These are phyloP conservation scores for Dyspetes luteomarginatus DNA, from an alignment of 2,888 invertebrate genomes.

Conservation along the genomic window DNA sequence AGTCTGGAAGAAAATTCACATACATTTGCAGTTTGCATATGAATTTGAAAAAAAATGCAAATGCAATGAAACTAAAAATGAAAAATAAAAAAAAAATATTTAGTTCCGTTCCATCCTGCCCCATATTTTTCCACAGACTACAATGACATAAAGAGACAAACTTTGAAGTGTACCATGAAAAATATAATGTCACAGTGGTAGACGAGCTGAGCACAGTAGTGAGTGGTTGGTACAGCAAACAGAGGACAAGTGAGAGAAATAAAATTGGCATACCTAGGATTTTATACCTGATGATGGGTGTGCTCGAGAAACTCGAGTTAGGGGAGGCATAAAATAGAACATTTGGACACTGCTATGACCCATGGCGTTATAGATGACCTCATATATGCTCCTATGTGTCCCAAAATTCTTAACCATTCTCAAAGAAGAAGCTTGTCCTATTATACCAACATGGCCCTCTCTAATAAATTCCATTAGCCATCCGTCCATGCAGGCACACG, in stretches of 20 bases:
- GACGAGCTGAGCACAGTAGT: background rate
- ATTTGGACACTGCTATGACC: conserved; percentile 2
- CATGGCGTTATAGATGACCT: conserved; percentile 1
- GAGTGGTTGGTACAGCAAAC: background rate
- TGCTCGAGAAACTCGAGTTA: conserved; percentile 19
- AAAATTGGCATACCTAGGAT: conserved; percentile 11
- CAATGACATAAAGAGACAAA: background rate
- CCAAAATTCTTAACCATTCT: conserved; percentile 67
- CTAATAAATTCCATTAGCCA: conserved; percentile 83
- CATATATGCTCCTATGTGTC: conserved; percentile 6
- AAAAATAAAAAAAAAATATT: background rate
- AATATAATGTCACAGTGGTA: conserved; percentile 11
- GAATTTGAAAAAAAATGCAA: too few relatives aligned
- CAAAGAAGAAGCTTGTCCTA: conserved; percentile 43
- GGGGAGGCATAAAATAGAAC: background rate
- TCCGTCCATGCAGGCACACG: conserved; percentile 77
- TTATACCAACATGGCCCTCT: conserved; percentile 65
- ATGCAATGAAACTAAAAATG: too few relatives aligned
- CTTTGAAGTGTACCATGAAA: conserved; percentile 1
- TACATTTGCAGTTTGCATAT: too few relatives aligned
- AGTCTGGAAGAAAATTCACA: too few relatives aligned
- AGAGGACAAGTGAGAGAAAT: background rate
- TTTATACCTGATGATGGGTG: conserved; percentile 30
- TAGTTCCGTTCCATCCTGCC: background rate
- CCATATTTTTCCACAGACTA: background rate